These are phyloP conservation scores for Microplitis demolitor DNA, from an alignment of 1,140 invertebrate species.

Conservation along the genomic window DNA sequence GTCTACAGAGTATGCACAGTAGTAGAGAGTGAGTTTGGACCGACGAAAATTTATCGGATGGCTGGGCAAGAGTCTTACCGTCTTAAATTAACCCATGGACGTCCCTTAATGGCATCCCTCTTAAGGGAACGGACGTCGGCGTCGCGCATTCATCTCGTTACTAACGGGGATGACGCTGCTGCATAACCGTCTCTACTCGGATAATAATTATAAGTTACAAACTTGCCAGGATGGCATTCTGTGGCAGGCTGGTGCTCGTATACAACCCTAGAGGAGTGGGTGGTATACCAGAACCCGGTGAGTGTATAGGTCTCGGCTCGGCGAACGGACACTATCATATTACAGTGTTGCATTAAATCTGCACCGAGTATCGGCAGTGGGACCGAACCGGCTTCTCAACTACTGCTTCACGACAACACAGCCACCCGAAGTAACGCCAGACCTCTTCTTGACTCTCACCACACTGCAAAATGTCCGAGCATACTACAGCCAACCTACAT, in stretches of 20 bases:
- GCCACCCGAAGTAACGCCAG: not conserved
- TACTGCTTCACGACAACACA: conserved; percentile 10
- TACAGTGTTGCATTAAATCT: conserved; percentile 55
- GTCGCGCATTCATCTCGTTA: conserved; percentile 28
- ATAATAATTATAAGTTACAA: conserved; percentile 52
- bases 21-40: not conserved
- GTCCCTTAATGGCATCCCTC: too few species aligned
- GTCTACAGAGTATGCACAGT: too few species aligned
- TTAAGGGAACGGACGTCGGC: not conserved
- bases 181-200: conserved; percentile 32
- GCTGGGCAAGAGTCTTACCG: not conserved
- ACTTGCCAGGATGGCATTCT: conserved; percentile 40
- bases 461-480: not conserved
- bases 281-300: not conserved
- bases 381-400: conserved; percentile 11
- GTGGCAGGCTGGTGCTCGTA: not conserved
- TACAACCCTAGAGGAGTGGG: not conserved
- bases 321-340: conserved; percentile 50
- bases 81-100: not conserved
- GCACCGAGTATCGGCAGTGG: conserved; percentile 49
- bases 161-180: conserved; percentile 22
- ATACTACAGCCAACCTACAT: conserved; percentile 40
- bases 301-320: conserved; percentile 43
- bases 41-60: conserved; percentile 28
- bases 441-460: not conserved